A percentile compares a stretch with the other conserved stretches of the same genome.
Conservation (phyloP, 2,888 invertebrate species). For the Brassicogethes aeneus region DNA sequence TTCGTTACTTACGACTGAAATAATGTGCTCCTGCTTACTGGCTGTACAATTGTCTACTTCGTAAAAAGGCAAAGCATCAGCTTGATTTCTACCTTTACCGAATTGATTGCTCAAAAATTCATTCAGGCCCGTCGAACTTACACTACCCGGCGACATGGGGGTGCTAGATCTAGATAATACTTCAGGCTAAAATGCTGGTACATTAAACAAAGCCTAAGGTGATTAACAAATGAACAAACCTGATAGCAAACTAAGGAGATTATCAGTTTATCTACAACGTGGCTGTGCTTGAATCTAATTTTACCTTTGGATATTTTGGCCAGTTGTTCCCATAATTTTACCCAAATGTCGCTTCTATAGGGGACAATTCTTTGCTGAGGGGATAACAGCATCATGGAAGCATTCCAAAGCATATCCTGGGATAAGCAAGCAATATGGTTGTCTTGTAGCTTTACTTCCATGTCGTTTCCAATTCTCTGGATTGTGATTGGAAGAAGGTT, state of each 20-base stretch:
- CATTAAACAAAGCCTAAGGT: too few species aligned
- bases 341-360: constrained; percentile 76
- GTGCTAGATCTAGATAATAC: constrained; percentile 77
- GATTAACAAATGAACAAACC: too few species aligned
- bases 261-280: constrained; percentile 68
- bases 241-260: constrained; percentile 78
- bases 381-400: constrained; percentile 72
- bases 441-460: constrained; percentile 52
- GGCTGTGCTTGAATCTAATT: constrained; percentile 55
- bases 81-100: constrained; percentile 38
- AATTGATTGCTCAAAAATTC: constrained; percentile 44
- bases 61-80: constrained; percentile 64
- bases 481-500: constrained; percentile 65
- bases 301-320: constrained; percentile 51
- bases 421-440: constrained; percentile 51
- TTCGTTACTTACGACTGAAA: constrained; percentile 59
- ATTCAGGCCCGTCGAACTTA: constrained; percentile 38
- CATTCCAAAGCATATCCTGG: constrained; percentile 71
- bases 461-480: constrained; percentile 46
- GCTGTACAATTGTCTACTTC: constrained; percentile 81
- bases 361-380: constrained; percentile 78
- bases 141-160: constrained; percentile 67
- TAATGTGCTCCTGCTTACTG: constrained; percentile 80
- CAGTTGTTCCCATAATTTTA: constrained; percentile 67
- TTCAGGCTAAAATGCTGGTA: constrained; percentile 59